Base-by-base conservation (phyloP, 2,113 vertebrate species). In the Octodon degus region DNA sequence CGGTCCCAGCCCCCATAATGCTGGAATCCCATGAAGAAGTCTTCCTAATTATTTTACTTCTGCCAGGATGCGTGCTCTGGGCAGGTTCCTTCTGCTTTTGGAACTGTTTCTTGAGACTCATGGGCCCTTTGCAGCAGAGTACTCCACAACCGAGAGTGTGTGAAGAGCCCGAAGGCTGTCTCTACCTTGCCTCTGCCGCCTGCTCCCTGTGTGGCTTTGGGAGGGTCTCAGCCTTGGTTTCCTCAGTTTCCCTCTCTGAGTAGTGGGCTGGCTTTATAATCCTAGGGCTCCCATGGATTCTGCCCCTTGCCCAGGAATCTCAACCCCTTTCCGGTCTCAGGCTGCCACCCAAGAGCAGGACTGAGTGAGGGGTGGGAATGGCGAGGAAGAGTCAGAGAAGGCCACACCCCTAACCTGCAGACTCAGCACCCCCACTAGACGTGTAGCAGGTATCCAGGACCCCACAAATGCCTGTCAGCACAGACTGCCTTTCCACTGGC, bases 241-340 rank as follows among this genome's bases (percentile, higher is more conserved):
- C 91, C 86, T 93, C 80, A 3, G 62, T 79, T 91, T 92, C 62
- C 85, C 77, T 27, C 6, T 67, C 32, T 83, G 72, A 80, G n/a
- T 25, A 76, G 19, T 84, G 74, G 37, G 60, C n/a, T 67, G 70
- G 72, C 25, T 25, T 65, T 87, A 40, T 53, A 24, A n/a, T 30
- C 74, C 40, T n/a, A 86, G 89, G n/a, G 43, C 14, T 32, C 88
- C 27, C 2, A 0, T 0, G 0, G 19, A 67, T 89, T 37, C 74
- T 50, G 3, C 60, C 84, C 43, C 60, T 86, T 50, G 72, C 53
- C 8, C 60, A 47, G 76, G 37, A 90, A 62, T 55, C 30, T 82
- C 60, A 58, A 34, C 7, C 37, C 90, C 25, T 65, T 65, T 43
- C 84, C 47, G 37, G n/a, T 16, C 30, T 55, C n/a, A 68, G 53